Evolutionary conservation across 1,140 invertebrate genomes (phyloP), one percentile per base, ranked within the genome.

Genomic region (Lucilia cuprina): DNA sequence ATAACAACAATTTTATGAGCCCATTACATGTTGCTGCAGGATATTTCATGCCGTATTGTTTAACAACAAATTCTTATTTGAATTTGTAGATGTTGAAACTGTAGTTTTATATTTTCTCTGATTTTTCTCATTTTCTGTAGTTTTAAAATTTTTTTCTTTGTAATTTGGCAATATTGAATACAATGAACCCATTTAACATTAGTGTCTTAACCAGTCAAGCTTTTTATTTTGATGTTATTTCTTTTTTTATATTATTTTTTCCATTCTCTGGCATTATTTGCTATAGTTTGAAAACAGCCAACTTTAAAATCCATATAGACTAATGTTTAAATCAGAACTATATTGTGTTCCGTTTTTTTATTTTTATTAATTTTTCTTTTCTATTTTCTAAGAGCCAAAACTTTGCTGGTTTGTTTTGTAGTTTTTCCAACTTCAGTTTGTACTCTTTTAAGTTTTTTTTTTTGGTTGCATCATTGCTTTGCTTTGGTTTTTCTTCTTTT

Each of bases 111-210:
- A 70, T 19, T 19, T 10, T 35, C 17, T 34, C 74, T 75, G 30
- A 13, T 34, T 75, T 30, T 19, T 21, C 35, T 80, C 17, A 14
- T 78, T 78, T 78, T 78, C 14, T 19, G n/a, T 47, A 47, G 21
- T 78, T 19, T 19, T 78, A 47, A 41, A 7, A 19, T 47, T 80
- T 80, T n/a, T 21, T 12, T 25, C 4, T 2, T 80, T 78, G 13
- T 78, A 47, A 17, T 80, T 21, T 49, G 35, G 41, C 77, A 80
- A 80, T 80, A 80, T 49, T 49, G 77, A 80, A 80, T 80, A 80
- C 77, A 80, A 80, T 80, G 77, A 80, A 80, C 77, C 77, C 77
- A 80, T 80, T 80, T 80, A 50, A 49, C 77, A 80, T 80, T 80
- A 80, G 77, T 80, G 35, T 80, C 77, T 80, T 80, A 80, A 80